Conservation (phyloP, 2,797 vertebrate genomes). For the Protosalanx chinensis region DNA sequence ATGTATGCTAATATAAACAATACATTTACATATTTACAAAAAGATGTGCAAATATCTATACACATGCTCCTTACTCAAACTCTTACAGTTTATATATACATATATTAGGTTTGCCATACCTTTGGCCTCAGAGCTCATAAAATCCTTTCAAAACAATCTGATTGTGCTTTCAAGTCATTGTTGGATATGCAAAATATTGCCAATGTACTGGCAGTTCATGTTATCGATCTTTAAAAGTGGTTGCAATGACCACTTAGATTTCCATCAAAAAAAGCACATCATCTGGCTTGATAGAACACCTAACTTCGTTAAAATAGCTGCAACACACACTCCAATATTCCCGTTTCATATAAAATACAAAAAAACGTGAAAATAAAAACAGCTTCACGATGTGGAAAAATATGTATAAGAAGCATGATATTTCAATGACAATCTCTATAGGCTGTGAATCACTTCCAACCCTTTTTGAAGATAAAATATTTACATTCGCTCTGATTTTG, state of each 20-base stretch:
- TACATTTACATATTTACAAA: conserved; percentile 75
- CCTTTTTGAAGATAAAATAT: conserved; percentile 58
- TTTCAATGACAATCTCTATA: conserved; percentile 66
- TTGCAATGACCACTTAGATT: conserved; percentile 41
- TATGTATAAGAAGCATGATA: conserved; percentile 59
- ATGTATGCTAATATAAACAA: conserved; percentile 76
- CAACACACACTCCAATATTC: conserved; percentile 42
- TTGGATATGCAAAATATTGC: conserved; percentile 38
- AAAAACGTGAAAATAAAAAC: conserved; percentile 46
- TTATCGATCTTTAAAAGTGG: conserved; percentile 36
- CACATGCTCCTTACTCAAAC: conserved; percentile 72
- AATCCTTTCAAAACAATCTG: conserved; percentile 29
- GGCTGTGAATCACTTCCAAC: conserved; percentile 51
- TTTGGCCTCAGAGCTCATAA: conserved; percentile 50
- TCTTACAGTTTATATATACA: conserved; percentile 54
- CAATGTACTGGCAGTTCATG: neutral
- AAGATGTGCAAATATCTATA: conserved; percentile 54
- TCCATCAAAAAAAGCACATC: conserved; percentile 40
- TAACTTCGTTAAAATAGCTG: conserved; percentile 49
- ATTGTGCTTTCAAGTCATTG: conserved; percentile 70
- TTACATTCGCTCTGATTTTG: conserved; percentile 53
- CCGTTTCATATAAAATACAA: conserved; percentile 32
- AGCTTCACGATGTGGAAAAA: conserved; percentile 75
- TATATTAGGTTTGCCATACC: conserved; percentile 45
- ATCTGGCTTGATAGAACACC: conserved; percentile 49